Percentiles rank a stretch among this genome's conserved stretches.
phyloP scores from a whole-genome alignment of 64 coral and sea anemone species.

The Montipora foliosa region DNA sequence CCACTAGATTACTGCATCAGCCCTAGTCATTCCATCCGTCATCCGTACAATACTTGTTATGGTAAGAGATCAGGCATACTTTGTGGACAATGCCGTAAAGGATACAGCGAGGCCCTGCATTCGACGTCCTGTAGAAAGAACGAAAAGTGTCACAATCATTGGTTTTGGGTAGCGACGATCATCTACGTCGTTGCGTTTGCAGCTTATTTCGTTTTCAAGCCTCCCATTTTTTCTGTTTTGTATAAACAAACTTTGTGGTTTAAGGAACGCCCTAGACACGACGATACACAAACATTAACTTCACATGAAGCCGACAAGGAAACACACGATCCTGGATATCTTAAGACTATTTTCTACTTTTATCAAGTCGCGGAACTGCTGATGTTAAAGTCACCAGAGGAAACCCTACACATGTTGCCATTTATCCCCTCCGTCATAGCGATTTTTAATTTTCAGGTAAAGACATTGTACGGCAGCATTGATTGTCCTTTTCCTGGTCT shows the following conservation, averaged over 20 bases:
- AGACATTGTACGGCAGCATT: conserved; percentile 36
- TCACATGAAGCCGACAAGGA: background rate
- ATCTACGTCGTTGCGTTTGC: conserved; percentile 49
- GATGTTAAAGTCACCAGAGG: conserved; percentile 23
- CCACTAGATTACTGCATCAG: conserved; percentile 60
- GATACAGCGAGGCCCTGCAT: conserved; percentile 71
- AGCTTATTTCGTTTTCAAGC: conserved; percentile 67
- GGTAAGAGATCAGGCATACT: conserved; percentile 57
- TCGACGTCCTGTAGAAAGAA: conserved; percentile 67
- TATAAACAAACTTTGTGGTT: conserved; percentile 63
- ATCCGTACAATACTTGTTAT: conserved; percentile 52
- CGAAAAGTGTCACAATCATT: conserved; percentile 69
- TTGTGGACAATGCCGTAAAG: conserved; percentile 68
- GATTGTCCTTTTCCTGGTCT: conserved; percentile 85
- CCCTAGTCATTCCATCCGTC: background rate
- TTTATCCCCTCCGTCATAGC: conserved; percentile 75
- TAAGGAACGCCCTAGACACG: background rate
- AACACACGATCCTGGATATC: conserved; percentile 52
- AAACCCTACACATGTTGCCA: conserved; percentile 15
- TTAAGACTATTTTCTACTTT: conserved; percentile 88
- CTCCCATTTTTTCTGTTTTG: conserved; percentile 38
- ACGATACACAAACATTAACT: too few relatives aligned
- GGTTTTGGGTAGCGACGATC: conserved; percentile 71
- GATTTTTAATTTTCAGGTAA: conserved; percentile 83
- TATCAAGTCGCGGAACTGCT: conserved; percentile 80